Conservation (phyloP, 1,140 invertebrate genomes). For the Drosophila sulfurigaster region DNA sequence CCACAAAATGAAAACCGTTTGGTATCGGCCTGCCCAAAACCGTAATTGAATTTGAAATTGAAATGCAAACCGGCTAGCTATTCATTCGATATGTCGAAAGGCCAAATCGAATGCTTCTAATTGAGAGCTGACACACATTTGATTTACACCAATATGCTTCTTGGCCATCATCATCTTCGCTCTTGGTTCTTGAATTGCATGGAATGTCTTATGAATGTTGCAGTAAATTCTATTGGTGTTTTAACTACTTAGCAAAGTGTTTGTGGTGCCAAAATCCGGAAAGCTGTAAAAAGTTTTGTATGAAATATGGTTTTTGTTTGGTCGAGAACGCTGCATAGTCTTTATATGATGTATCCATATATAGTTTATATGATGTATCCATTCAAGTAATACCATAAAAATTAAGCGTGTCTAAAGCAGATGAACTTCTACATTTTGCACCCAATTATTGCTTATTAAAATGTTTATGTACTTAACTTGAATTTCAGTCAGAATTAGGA, state of each 20-base stretch:
- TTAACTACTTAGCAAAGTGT: neutral
- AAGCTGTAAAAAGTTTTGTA: constrained; percentile 31
- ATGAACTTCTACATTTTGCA: no score
- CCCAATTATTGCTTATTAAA: no score
- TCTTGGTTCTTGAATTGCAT: neutral
- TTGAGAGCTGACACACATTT: constrained; percentile 73
- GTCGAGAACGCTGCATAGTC: constrained; percentile 38
- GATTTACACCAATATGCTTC: constrained; percentile 29
- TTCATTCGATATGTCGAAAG: constrained; percentile 20
- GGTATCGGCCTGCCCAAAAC: constrained; percentile 1
- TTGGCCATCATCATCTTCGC: constrained; percentile 57
- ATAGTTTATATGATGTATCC: neutral
- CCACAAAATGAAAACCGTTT: constrained; percentile 7
- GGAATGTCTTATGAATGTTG: neutral
- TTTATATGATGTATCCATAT: neutral
- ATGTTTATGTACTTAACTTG: no score
- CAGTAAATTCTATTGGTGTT: constrained; percentile 19
- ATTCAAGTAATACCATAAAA: neutral
- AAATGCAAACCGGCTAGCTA: constrained; percentile 54
- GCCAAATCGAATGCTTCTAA: constrained; percentile 50
- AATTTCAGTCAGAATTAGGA: no score
- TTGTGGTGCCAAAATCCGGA: constrained; percentile 43
- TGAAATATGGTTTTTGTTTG: neutral
- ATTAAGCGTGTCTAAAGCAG: no score
- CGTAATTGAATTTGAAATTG: constrained; percentile 18